Base-by-base conservation (phyloP, 2,888 invertebrate species). In the Cistogaster globosa region DNA sequence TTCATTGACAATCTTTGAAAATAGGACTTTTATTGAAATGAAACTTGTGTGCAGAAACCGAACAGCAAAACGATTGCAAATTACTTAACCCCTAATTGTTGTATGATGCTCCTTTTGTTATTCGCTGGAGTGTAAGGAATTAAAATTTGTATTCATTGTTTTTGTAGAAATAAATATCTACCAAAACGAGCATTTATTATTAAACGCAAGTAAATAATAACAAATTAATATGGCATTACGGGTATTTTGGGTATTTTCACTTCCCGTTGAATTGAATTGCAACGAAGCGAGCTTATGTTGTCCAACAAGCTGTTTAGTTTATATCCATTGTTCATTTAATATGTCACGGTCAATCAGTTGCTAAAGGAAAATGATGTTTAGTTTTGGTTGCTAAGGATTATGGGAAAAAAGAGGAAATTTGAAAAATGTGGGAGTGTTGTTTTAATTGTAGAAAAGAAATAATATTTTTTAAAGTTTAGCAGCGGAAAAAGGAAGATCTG, bases 51-150 rank as follows among this genome's bases (percentile, higher is more conserved):
- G 16, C 38, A 74, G 4, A 18, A 42, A 53, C 1, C 48, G n/a
- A 38, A 51, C 22, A 26, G 53, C 38, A 60, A 62, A 8, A 51
- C 14, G 32, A 16, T 20, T 78, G 18, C 32, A 32, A 78, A 63
- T 71, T 82, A 78, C 67, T 85, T 85, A 85, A 82, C 82, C 78
- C 85, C 75, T 79, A 82, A 85, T 65, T 79, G 75, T 78, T 78
- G 74, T 51, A 38, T 32, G 48, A 18, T 53, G 42, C 14, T 18
- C 14, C 32, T 67, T 42, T 74, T 74, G 42, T 45, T 62, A 22
- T 1, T n/a, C 36, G 57, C 9, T 76, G 51, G 60, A 55, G 71
- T 72, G 76, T 77, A 58, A 71, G 71, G 57, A 77, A 77, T 76
- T 83, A 22, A 0, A 72, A 68, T 72, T 68, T 58, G 67, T 60